Evolutionary conservation across 2,113 vertebrate species (phyloP), one percentile per base, ranked within the genome.

Genomic region (Tychaedon coryphoeus): DNA sequence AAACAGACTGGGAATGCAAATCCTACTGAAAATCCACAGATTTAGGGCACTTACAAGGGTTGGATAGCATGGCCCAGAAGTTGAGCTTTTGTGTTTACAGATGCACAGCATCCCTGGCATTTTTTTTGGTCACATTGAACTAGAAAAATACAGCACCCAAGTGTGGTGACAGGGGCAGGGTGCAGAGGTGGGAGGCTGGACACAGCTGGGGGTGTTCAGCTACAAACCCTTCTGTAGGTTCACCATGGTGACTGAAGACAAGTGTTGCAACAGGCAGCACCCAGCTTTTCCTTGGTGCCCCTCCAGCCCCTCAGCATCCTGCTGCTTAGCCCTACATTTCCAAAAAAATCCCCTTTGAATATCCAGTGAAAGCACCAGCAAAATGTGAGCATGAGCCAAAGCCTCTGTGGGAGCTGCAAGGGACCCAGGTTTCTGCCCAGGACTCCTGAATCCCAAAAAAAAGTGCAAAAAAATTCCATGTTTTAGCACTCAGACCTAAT

Each of bases 21-120:
- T 95, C 80, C 95, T 50, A 26, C 61, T 0, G 36, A 94, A 95
- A 96, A 94, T 95, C 89, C 84, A 85, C 53, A 82, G 86, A 93
- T 93, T 93, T 81, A 84, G 83, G 76, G 57, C 73, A 69, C 60
- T 93, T 91, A 60, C 9, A 91, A 36, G 86, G 66, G 43, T 42
- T 77, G 33, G 50, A 66, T 19, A 28, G 73, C 73, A 54, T 3
- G 36, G 1, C 13, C 48, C 84, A 19, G 19, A 69, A 82, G 19
- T 6, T 38, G 23, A 76, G 87, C 43, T 85, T 67, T 56, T 71
- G 3, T 69, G 47, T 78, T 50, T 85, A 72, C 78, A 81, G 65
- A 89, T 29, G 33, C 16, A 57, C 25, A 43, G 40, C 1, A 0
- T 40, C 74, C 24, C 45, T 84, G 33, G 19, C 28, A 25, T 26